These are phyloP conservation scores for Chymomyza caudatula DNA, from an alignment of 2,888 invertebrate genomes.

Conservation along the genomic window DNA sequence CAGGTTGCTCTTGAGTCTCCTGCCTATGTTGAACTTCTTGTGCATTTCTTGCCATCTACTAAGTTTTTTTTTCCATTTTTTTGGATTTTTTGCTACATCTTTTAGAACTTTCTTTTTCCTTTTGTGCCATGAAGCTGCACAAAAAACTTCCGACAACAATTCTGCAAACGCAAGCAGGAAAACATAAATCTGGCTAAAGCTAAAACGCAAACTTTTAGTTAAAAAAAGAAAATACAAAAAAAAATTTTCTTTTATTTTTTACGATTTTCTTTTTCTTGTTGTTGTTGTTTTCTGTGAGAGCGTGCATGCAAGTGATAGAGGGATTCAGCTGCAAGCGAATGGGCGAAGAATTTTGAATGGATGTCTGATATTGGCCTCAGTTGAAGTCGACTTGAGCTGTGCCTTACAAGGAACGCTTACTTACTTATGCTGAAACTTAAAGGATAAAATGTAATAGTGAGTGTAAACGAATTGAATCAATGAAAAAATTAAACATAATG, in stretches of 20 bases:
- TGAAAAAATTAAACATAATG: too few species aligned
- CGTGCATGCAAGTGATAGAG: constrained; percentile 59
- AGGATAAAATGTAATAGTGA: too few species aligned
- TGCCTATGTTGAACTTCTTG: constrained; percentile 25
- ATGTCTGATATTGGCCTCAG: not conserved
- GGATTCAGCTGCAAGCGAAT: constrained; percentile 11
- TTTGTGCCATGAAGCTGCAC: constrained; percentile 64
- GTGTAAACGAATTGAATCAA: too few species aligned
- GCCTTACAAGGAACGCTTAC: not conserved
- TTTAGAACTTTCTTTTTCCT: constrained; percentile 9
- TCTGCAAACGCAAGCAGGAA: constrained; percentile 72
- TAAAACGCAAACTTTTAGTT: constrained; percentile 69
- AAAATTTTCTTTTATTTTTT: constrained; percentile 16
- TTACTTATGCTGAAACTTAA: too few species aligned
- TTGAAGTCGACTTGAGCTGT: not conserved
- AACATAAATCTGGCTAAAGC: constrained; percentile 72
- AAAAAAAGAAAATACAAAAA: constrained; percentile 29
- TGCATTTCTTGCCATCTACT: constrained; percentile 38
- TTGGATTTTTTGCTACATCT: constrained; percentile 7
- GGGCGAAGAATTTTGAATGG: not conserved
- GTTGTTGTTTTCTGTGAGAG: too few species aligned
- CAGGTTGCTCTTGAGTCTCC: constrained; percentile 25
- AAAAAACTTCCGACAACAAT: constrained; percentile 72
- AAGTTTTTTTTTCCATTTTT: constrained; percentile 45
- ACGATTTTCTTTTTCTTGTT: not conserved